Conservation (phyloP, 2,888 invertebrate genomes). For the Caenorhabditis sp. region DNA sequence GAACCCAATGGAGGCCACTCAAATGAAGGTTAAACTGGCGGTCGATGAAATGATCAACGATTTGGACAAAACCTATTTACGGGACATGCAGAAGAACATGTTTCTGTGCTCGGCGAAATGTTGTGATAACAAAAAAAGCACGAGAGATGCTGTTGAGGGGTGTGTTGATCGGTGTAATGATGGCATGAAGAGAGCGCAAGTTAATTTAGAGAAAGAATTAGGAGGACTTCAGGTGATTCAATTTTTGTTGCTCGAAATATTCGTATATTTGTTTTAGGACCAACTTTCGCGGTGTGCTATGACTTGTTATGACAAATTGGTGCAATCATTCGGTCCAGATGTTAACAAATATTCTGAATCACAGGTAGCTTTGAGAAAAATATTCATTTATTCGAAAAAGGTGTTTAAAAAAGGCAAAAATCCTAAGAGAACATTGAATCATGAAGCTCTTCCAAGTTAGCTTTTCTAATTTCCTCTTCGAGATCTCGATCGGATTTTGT, state of each 20-base stretch:
- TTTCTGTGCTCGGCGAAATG: conserved; percentile 64
- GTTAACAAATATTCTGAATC: conserved; percentile 53
- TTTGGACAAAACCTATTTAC: conserved; percentile 56
- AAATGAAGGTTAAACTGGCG: conserved; percentile 59
- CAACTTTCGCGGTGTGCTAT: conserved; percentile 63
- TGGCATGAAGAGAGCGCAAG: conserved; percentile 61
- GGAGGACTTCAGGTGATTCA: conserved; percentile 45
- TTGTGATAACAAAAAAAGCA: conserved; percentile 55
- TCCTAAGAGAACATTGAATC: conserved; percentile 28
- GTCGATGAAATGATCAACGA: conserved; percentile 63
- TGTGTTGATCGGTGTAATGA: conserved; percentile 64
- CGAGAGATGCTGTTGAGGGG: conserved; percentile 57
- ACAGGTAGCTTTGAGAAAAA: conserved; percentile 14
- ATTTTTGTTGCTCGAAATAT: not conserved
- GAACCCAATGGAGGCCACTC: conserved; percentile 54
- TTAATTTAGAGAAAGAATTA: conserved; percentile 57
- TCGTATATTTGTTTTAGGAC: conserved; percentile 31
- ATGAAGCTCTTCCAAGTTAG: conserved; percentile 27
- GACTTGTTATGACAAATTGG: conserved; percentile 64
- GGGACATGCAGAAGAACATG: conserved; percentile 64
- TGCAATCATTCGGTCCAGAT: conserved; percentile 56
- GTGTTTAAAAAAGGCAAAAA: not conserved
- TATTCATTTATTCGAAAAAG: not conserved
- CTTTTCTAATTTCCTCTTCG: conserved; percentile 16
- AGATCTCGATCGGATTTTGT: conserved; percentile 20